phyloP scores from a whole-genome alignment of 2,113 vertebrate genomes.

The Theristicus caerulescens region DNA sequence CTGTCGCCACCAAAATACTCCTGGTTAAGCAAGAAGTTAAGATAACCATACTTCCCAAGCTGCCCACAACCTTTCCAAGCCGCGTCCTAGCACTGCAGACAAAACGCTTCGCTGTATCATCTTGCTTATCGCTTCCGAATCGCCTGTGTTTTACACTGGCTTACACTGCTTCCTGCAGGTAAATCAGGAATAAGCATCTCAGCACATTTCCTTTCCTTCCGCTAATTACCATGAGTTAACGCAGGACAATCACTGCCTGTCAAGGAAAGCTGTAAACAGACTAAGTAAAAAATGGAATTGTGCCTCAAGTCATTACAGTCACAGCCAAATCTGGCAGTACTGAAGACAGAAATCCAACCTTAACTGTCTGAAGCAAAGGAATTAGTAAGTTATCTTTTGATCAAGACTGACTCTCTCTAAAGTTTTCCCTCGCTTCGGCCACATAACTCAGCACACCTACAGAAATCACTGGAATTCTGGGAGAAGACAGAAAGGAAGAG shows the following conservation, averaged over 20 bases:
- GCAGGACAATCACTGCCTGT: not conserved
- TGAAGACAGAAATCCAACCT: not conserved
- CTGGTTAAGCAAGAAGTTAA: not conserved
- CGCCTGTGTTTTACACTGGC: not conserved
- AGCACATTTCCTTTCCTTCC: not conserved
- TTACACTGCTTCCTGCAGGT: slow-evolving; percentile 7
- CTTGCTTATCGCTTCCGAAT: not conserved
- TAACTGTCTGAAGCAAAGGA: not conserved
- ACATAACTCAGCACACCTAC: not conserved
- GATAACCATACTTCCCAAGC: not conserved
- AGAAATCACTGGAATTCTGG: not conserved
- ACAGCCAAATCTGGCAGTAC: not conserved
- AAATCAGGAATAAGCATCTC: not conserved
- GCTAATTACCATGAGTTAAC: not conserved
- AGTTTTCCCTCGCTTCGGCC: not conserved
- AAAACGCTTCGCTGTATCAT: not conserved
- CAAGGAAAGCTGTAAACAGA: not conserved
- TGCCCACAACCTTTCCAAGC: not conserved
- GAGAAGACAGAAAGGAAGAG: not conserved
- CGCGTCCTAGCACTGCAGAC: not conserved
- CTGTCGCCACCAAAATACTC: not conserved
- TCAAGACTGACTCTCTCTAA: not conserved
- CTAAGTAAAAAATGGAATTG: not conserved
- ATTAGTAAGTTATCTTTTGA: not conserved
- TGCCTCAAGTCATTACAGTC: not conserved